Evolutionary conservation across 1,140 invertebrate species (phyloP).

Genomic region (Nixonia krombeini): DNA sequence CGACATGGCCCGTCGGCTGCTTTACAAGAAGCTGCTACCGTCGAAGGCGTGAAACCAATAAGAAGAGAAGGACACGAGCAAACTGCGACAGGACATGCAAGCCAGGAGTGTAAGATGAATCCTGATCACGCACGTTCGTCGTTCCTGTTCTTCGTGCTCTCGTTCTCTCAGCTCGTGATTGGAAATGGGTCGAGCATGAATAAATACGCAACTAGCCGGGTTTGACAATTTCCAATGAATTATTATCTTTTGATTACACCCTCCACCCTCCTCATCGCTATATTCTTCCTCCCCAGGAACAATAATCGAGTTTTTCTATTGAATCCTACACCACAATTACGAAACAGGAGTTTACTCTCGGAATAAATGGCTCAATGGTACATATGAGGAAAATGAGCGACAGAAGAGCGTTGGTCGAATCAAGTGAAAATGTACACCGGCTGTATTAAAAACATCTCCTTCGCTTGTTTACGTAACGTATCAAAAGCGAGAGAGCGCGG

Average conservation of each 20-base stretch:
- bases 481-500: background rate
- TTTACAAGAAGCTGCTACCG: constrained; percentile 28
- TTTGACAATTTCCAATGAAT: background rate
- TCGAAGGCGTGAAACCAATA: constrained; percentile 42
- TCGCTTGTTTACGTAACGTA: no score
- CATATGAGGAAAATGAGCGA: no score
- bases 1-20: constrained; percentile 1
- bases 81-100: constrained; percentile 68
- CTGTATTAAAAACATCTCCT: no score
- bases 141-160: constrained; percentile 14
- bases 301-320: no score
- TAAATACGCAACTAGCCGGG: constrained; percentile 8
- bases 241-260: no score
- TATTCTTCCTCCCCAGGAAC: no score
- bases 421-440: no score
- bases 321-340: no score
- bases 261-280: no score
- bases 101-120: constrained; percentile 59
- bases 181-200: constrained; percentile 39
- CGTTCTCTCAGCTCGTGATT: constrained; percentile 27
- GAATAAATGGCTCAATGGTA: no score
- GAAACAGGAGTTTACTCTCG: no score
- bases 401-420: no score
- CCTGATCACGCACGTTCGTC: constrained; percentile 61
- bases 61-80: constrained; percentile 31